These are phyloP conservation scores for Thalassarche chlororhynchos DNA, from an alignment of 2,113 vertebrate species.

Conservation along the genomic window DNA sequence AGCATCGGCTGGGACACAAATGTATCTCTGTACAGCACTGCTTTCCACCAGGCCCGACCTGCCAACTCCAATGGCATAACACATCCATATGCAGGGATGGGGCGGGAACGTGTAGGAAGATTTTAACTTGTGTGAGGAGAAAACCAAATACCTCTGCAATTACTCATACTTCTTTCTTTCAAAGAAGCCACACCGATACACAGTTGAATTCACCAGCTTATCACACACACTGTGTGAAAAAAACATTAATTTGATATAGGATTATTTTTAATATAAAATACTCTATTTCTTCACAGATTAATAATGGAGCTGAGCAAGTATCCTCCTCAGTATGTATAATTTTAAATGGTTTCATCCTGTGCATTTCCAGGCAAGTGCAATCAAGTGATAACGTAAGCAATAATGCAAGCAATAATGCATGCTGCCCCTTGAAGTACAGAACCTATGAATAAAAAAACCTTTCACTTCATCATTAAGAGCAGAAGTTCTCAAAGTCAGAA, in stretches of 20 bases:
- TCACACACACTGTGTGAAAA: background rate
- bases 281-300: background rate
- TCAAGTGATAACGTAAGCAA: background rate
- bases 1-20: background rate
- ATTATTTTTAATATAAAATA: background rate
- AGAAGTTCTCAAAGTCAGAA: background rate
- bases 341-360: background rate
- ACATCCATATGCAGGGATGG: background rate
- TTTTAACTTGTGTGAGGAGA: background rate
- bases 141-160: background rate
- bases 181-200: background rate
- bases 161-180: background rate
- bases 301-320: background rate
- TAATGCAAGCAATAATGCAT: background rate
- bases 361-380: background rate
- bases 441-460: background rate
- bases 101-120: background rate
- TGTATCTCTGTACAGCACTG: fast-evolving
- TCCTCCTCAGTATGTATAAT: background rate
- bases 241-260: background rate
- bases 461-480: background rate
- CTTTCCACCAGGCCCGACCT: background rate
- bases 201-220: background rate
- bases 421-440: background rate
- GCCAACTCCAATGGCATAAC: background rate